Conservation (phyloP, 2,113 vertebrate species). For the Brachypteracias leptosomus region DNA sequence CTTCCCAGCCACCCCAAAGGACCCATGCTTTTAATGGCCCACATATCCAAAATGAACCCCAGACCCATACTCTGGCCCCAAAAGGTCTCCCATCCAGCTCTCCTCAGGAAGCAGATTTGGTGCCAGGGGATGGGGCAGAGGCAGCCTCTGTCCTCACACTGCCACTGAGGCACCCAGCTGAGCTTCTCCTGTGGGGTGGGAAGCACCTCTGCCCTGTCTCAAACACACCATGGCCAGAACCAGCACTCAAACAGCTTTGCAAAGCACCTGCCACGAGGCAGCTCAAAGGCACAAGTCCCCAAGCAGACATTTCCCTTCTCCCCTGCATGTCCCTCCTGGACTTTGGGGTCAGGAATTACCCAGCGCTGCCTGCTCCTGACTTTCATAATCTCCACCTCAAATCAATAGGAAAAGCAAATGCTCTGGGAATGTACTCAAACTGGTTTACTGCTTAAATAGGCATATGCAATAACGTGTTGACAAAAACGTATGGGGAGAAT, state of each 20-base stretch:
- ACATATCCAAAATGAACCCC: neutral
- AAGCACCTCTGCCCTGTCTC: neutral
- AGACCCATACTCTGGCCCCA: neutral
- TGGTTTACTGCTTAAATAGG: constrained; percentile 3
- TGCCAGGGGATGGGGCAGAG: neutral
- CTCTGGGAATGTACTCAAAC: neutral
- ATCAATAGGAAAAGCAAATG: neutral
- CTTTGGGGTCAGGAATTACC: neutral
- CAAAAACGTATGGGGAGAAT: constrained; percentile 37
- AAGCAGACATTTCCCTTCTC: neutral
- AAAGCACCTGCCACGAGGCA: neutral
- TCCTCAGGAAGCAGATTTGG: neutral
- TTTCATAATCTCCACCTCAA: neutral
- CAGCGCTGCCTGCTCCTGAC: neutral
- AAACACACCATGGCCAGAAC: neutral
- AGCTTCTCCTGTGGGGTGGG: neutral
- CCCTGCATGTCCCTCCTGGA: neutral
- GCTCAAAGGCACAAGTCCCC: neutral
- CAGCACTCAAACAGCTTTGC: neutral
- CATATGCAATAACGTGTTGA: neutral
- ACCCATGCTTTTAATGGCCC: neutral
- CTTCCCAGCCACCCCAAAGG: neutral
- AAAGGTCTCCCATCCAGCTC: neutral
- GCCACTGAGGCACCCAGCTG: neutral
- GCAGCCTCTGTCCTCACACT: neutral